Evolutionary conservation across 1,140 invertebrate genomes (phyloP), one percentile per base, ranked within the genome.

Genomic region (Battus philenor): DNA sequence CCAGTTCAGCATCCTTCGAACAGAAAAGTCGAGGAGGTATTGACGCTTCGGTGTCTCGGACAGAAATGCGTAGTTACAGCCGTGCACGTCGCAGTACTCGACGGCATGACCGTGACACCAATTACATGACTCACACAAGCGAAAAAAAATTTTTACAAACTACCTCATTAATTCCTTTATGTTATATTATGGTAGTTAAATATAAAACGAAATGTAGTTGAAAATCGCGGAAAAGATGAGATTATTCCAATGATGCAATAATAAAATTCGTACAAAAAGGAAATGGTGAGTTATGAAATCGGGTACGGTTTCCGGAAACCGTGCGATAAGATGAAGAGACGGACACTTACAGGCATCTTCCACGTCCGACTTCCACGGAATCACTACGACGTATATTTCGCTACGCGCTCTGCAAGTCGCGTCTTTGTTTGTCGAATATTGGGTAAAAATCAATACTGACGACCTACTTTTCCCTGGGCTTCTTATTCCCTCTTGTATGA

Each of bases 381-480:
- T 65, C 68, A 62, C 63, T 54, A 51, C 41, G 51, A 53, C 49
- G 45, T 65, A 48, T 63, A 59, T 54, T 51, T 60, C 62, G 50
- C 56, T 52, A 56, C 34, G 59, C 61, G 62, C 63, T 52, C 53
- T 50, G 58, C 57, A 50, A 54, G 70, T 59, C 59, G 66, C 54
- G 68, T 69, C 74, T 71, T 79, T 77, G 78, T 79, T 79, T 71
- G 64, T 57, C 59, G 68, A 63, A 70, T 74, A 79, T 68, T 67
- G 57, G 52, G 51, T 60, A 76, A 82, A 82, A 82, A 78, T 79
- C 75, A 79, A 79, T 79, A 82, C 60, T 59, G 50, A 52, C 75
- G 75, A 81, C 77, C 75, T 79, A 79, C 60, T 77, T 81, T 72
- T 68, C 62, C 51, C 54, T 61, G 50, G 30, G 52, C 59, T 55